These are phyloP conservation scores for Gnathonemus echidnorhynchus DNA, from an alignment of 2,113 vertebrate species.

Conservation along the genomic window DNA sequence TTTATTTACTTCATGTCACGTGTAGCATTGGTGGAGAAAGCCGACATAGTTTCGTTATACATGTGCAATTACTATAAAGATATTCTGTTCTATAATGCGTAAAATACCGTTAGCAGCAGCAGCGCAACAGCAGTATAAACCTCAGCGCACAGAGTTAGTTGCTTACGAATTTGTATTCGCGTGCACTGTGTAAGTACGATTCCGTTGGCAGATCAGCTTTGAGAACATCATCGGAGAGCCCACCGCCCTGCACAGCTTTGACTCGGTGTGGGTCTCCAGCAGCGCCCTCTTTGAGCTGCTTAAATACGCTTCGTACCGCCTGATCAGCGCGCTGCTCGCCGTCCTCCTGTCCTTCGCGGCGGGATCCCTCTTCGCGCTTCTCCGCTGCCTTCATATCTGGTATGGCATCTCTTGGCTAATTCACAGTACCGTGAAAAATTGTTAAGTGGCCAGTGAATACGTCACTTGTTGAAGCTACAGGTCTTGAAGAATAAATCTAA, in stretches of 20 bases:
- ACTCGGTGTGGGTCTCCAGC: slow-evolving; percentile 88
- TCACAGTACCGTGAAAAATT: slow-evolving; percentile 15
- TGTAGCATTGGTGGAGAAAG: not conserved
- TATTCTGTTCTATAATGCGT: not conserved
- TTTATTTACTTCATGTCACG: not conserved
- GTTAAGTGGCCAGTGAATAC: not conserved
- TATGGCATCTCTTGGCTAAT: slow-evolving; percentile 46
- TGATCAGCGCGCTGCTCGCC: slow-evolving; percentile 77
- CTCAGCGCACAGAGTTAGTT: not conserved
- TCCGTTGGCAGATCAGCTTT: slow-evolving; percentile 70
- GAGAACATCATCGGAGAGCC: slow-evolving; percentile 90
- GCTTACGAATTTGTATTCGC: not conserved
- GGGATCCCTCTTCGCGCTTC: slow-evolving; percentile 72
- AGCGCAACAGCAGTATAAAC: not conserved
- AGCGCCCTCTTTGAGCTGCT: slow-evolving; percentile 83
- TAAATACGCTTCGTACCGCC: slow-evolving; percentile 77
- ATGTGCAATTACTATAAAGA: not conserved
- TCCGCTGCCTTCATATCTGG: slow-evolving; percentile 93
- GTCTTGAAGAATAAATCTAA: not conserved
- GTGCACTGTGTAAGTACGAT: not conserved
- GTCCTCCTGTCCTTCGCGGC: slow-evolving; percentile 76
- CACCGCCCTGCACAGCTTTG: slow-evolving; percentile 73
- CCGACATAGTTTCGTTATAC: not conserved
- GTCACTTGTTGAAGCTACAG: not conserved
- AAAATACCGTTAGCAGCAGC: not conserved